A percentile compares a stretch with the other conserved stretches of the same genome.
phyloP scores from a whole-genome alignment of 2,113 vertebrate genomes.

The Esox niger region DNA sequence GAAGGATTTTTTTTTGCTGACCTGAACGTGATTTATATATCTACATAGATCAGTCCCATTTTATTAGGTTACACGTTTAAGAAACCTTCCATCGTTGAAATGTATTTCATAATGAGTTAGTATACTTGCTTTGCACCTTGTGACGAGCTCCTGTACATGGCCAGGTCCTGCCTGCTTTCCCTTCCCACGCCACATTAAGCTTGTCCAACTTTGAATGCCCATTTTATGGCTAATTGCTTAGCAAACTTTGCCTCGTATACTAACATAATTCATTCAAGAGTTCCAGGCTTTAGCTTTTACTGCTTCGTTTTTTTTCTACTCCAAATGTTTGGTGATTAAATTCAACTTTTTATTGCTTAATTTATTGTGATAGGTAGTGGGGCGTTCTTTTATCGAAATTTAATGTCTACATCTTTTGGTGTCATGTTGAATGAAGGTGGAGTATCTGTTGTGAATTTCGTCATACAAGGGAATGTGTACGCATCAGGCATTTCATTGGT shows the following conservation, averaged over 20 bases:
- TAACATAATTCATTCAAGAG: neutral
- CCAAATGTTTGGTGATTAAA: no score
- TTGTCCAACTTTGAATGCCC: neutral
- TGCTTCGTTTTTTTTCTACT: no score
- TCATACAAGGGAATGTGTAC: neutral
- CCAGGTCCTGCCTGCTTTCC: neutral
- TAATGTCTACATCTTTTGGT: neutral
- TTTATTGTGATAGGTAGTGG: neutral
- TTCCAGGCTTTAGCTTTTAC: neutral
- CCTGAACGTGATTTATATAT: no score
- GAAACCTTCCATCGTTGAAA: neutral
- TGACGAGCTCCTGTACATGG: neutral
- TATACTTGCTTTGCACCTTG: no score
- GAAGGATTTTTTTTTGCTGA: no score
- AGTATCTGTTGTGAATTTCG: neutral
- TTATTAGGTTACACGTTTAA: neutral
- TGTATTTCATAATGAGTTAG: neutral
- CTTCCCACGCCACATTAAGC: neutral
- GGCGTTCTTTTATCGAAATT: neutral
- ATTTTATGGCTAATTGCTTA: neutral
- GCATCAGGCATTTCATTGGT: neutral
- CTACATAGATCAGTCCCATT: neutral
- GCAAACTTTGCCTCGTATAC: neutral
- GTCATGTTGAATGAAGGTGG: neutral
- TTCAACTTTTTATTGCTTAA: neutral